These are phyloP conservation scores for Coccyzus lansbergi DNA, from an alignment of 2,797 vertebrate genomes.

Conservation along the genomic window DNA sequence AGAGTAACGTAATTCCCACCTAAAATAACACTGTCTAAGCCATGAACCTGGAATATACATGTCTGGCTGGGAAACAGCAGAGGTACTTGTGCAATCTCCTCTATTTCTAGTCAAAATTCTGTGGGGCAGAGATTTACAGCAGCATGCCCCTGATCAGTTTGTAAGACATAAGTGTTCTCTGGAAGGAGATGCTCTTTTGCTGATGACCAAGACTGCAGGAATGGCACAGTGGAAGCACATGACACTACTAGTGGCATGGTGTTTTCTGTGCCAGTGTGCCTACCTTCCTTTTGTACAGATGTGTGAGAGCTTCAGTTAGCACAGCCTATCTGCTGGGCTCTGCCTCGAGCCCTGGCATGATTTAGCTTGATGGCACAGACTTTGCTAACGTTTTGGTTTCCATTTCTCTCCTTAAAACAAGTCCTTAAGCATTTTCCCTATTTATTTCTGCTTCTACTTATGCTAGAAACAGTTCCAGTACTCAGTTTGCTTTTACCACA, in stretches of 20 bases:
- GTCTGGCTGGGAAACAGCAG: background rate
- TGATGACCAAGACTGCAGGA: rapidly evolving
- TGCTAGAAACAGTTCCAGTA: background rate
- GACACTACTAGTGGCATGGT: rapidly evolving
- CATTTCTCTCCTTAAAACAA: background rate
- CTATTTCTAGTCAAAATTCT: background rate
- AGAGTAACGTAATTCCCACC: background rate
- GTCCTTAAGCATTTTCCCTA: background rate
- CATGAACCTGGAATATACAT: background rate
- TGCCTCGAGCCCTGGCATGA: background rate
- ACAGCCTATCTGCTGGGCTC: background rate
- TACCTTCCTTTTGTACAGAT: background rate
- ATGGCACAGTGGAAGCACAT: rapidly evolving
- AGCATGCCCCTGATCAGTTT: background rate
- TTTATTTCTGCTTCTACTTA: background rate
- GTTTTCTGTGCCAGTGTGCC: background rate
- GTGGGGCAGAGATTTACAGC: background rate
- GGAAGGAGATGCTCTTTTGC: background rate
- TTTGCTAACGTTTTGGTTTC: background rate
- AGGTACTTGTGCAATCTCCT: background rate
- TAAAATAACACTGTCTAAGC: background rate
- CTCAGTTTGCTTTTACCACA: background rate
- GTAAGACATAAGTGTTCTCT: background rate
- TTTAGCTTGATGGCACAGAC: background rate
- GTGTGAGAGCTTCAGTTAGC: background rate